Evolutionary conservation across 2,888 invertebrate genomes (phyloP).

Genomic region (Callosobruchus maculatus): DNA sequence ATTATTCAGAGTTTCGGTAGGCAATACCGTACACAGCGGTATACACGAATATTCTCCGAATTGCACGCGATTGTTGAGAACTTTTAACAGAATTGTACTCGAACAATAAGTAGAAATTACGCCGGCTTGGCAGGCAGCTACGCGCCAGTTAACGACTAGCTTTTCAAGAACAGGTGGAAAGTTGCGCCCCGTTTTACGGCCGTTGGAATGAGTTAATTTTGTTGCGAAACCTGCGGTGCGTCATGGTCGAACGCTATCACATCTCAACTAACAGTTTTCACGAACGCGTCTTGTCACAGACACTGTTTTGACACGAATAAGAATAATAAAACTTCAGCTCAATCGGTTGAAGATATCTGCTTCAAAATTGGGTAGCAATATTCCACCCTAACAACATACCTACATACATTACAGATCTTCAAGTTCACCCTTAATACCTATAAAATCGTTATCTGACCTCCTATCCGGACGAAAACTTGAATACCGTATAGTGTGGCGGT

Average conservation of each 20-base stretch:
- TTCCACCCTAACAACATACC: too few species aligned
- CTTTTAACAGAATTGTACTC: conserved; percentile 15
- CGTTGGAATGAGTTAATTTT: neutral
- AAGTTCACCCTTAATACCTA: too few species aligned
- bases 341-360: too few species aligned
- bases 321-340: too few species aligned
- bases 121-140: neutral
- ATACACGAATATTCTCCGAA: conserved; percentile 20
- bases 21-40: conserved; percentile 26
- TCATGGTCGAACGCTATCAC: neutral
- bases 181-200: neutral
- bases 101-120: conserved; percentile 15
- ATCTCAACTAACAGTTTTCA: too few species aligned
- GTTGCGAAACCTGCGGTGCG: neutral
- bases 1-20: conserved; percentile 29
- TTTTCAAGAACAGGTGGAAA: neutral
- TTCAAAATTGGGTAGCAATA: too few species aligned
- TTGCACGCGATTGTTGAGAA: conserved; percentile 27
- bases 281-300: too few species aligned
- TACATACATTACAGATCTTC: too few species aligned
- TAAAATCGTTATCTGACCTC: too few species aligned
- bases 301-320: too few species aligned
- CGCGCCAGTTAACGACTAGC: neutral
- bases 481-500: too few species aligned
- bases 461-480: too few species aligned